Conservation (phyloP, 92 coral and sea anemone species). For the Zoanthus solanderi region DNA sequence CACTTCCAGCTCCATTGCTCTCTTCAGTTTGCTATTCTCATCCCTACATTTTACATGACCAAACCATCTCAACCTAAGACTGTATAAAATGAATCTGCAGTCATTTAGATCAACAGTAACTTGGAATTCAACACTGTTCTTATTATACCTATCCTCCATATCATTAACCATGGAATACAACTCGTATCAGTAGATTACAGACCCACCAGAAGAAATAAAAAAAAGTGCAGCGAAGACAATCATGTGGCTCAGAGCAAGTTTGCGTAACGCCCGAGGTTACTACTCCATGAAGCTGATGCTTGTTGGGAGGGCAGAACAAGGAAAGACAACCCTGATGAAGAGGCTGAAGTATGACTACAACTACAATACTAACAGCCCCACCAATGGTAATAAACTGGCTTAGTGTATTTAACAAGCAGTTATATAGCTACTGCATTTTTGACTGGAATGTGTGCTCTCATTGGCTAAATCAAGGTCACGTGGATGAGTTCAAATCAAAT, state of each 20-base stretch:
- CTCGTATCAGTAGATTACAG: slow-evolving; percentile 74
- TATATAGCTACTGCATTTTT: too few species aligned
- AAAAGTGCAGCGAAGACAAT: slow-evolving; percentile 80
- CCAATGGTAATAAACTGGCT: slow-evolving; percentile 73
- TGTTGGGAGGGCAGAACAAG: slow-evolving; percentile 94
- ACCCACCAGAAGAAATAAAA: slow-evolving; percentile 90
- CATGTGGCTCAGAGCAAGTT: slow-evolving; percentile 75
- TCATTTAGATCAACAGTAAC: too few species aligned
- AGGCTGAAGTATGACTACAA: slow-evolving; percentile 80
- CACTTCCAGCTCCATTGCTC: too few species aligned
- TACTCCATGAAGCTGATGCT: slow-evolving; percentile 96
- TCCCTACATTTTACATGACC: too few species aligned
- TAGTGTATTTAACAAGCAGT: background rate
- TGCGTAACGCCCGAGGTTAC: slow-evolving; percentile 83
- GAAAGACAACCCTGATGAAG: slow-evolving; percentile 96
- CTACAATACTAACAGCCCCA: slow-evolving; percentile 78
- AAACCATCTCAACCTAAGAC: too few species aligned
- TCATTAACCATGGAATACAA: background rate
- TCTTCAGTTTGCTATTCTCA: too few species aligned
- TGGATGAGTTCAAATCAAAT: too few species aligned
- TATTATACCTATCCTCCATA: background rate
- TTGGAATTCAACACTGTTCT: too few species aligned
- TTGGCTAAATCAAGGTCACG: too few species aligned
- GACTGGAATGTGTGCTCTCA: too few species aligned
- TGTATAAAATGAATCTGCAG: too few species aligned